These are phyloP conservation scores for Ormyrus labotus DNA, from an alignment of 2,888 invertebrate genomes.

Conservation along the genomic window DNA sequence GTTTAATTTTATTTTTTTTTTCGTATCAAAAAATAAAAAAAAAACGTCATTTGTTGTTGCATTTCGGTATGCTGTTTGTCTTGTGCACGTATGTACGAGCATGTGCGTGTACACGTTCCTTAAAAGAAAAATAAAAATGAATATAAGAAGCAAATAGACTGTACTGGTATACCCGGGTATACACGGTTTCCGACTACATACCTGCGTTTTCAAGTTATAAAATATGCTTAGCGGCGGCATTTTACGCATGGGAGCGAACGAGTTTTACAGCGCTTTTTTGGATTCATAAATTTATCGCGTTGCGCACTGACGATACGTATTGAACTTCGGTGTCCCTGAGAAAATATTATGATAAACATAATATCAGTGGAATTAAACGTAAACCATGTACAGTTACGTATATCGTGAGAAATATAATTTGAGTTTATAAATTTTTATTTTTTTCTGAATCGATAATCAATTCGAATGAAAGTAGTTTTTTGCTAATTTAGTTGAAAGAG, in stretches of 20 bases:
- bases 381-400: constrained; percentile 49
- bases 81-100: constrained; percentile 11
- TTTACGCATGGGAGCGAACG: constrained; percentile 36
- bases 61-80: constrained; percentile 49
- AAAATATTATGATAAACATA: constrained; percentile 25
- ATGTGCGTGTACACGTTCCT: constrained; percentile 10
- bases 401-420: constrained; percentile 42
- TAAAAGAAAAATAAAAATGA: constrained; percentile 24
- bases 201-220: constrained; percentile 33
- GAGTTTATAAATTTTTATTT: constrained; percentile 21
- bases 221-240: constrained; percentile 37
- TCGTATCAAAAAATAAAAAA: constrained; percentile 22
- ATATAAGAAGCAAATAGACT: constrained; percentile 42
- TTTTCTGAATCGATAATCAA: constrained; percentile 40
- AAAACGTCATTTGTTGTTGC: constrained; percentile 46
- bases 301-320: constrained; percentile 20
- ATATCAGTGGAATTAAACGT: constrained; percentile 29
- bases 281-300: constrained; percentile 40
- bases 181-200: constrained; percentile 21
- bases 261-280: constrained; percentile 42
- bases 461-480: background rate
- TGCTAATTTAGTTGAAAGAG: background rate
- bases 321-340: constrained; percentile 6
- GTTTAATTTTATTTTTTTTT: constrained; percentile 37
- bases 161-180: constrained; percentile 29